A percentile compares a stretch with the other conserved stretches of the same genome.
Evolutionary conservation across 2,888 invertebrate species (phyloP).

Genomic region (Cosmia trapezina): DNA sequence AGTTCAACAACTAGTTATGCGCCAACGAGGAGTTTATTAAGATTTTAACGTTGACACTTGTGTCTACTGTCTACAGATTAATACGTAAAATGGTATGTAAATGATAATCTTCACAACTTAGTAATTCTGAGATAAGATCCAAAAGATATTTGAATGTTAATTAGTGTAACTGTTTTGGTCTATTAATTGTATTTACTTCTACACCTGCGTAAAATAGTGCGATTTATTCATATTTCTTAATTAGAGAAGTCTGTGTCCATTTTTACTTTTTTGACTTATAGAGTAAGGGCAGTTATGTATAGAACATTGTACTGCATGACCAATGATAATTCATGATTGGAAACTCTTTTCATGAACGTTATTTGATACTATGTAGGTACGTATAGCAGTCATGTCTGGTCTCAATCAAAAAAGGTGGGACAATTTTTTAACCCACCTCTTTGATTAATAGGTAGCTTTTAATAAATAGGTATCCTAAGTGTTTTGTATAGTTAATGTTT

Average conservation of each 20-base stretch:
- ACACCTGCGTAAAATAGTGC: conserved; percentile 33
- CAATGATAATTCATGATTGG: neutral
- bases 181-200: conserved; percentile 36
- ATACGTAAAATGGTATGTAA: conserved; percentile 49
- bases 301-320: too few species aligned
- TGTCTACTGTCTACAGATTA: conserved; percentile 44
- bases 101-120: conserved; percentile 53
- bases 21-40: conserved; percentile 25
- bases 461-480: neutral
- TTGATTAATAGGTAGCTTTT: neutral
- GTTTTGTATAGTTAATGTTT: neutral
- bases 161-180: conserved; percentile 42
- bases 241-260: neutral
- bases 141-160: conserved; percentile 57
- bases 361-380: neutral
- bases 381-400: neutral
- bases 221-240: conserved; percentile 2
- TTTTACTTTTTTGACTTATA: neutral
- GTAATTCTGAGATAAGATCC: conserved; percentile 38
- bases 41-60: conserved; percentile 46
- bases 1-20: conserved; percentile 23
- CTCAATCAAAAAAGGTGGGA: neutral
- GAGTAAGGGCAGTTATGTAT: neutral
- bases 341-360: neutral
- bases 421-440: neutral